Conservation (phyloP, 2,888 invertebrate genomes). For the Dryococelus australis region DNA sequence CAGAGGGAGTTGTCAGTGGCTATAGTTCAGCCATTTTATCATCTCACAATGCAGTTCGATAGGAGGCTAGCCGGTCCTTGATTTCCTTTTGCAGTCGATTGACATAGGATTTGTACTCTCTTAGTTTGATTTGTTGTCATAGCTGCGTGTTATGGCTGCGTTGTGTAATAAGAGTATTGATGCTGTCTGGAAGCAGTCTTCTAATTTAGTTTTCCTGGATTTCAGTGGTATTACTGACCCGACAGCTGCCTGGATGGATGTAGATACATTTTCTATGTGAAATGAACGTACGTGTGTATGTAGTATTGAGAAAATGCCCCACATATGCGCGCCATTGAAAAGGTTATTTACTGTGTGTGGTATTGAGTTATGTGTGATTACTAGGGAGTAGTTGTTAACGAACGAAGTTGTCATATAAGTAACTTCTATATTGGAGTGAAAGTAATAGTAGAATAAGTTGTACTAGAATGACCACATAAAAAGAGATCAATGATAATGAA, state of each 20-base stretch:
- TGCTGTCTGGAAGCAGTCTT: background rate
- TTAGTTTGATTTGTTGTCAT: background rate
- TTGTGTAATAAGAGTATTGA: background rate
- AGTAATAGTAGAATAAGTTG: too few species aligned
- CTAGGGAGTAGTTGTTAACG: too few species aligned
- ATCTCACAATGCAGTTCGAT: background rate
- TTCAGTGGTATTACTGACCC: background rate
- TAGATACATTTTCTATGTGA: background rate
- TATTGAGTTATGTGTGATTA: too few species aligned
- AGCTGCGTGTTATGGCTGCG: background rate
- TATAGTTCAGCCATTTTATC: background rate
- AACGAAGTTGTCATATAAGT: too few species aligned
- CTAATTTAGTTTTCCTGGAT: background rate
- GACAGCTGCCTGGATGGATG: background rate
- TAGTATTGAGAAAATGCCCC: background rate
- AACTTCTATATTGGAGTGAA: too few species aligned
- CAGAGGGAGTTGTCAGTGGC: background rate
- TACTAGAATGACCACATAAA: too few species aligned
- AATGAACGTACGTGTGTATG: background rate
- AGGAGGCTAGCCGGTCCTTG: background rate
- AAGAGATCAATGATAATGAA: too few species aligned
- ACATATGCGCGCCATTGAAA: too few species aligned
- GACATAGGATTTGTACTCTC: background rate
- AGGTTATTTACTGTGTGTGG: too few species aligned
- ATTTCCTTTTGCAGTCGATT: background rate